phyloP scores from a whole-genome alignment of 2,888 invertebrate species.

The Drosophila suboccidentalis region DNA sequence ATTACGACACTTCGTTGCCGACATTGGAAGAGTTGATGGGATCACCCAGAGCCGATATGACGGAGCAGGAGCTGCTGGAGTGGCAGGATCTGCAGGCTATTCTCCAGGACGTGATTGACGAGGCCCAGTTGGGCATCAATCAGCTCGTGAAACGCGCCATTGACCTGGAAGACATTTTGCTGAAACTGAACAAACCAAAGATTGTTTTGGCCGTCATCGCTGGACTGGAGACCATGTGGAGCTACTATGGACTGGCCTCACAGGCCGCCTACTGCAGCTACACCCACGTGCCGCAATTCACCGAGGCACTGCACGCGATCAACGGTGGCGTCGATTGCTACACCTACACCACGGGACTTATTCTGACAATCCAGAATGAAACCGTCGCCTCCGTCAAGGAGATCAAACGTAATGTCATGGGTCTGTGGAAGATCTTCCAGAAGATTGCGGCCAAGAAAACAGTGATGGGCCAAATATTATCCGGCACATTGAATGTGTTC shows the following conservation, averaged over 20 bases:
- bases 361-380: constrained; percentile 69
- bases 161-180: constrained; percentile 57
- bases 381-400: constrained; percentile 70
- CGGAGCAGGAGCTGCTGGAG: constrained; percentile 60
- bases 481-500: constrained; percentile 67
- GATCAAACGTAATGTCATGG: constrained; percentile 61
- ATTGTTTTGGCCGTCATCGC: constrained; percentile 62
- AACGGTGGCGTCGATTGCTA: constrained; percentile 79
- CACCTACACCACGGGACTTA: constrained; percentile 59
- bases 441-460: constrained; percentile 75
- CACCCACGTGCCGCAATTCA: constrained; percentile 75
- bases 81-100: constrained; percentile 68
- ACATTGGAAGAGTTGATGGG: constrained; percentile 67
- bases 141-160: constrained; percentile 64
- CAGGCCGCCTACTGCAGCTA: constrained; percentile 80
- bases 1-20: constrained; percentile 72
- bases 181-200: constrained; percentile 75
- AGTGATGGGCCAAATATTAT: constrained; percentile 75
- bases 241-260: constrained; percentile 52
- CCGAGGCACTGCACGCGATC: constrained; percentile 67
- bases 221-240: constrained; percentile 62
- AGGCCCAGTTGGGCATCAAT: constrained; percentile 70
- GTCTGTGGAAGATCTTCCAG: constrained; percentile 76
- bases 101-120: constrained; percentile 75
- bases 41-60: constrained; percentile 34